phyloP scores from a whole-genome alignment of 2,888 invertebrate species.

The Rhaphigaster nebulosa region DNA sequence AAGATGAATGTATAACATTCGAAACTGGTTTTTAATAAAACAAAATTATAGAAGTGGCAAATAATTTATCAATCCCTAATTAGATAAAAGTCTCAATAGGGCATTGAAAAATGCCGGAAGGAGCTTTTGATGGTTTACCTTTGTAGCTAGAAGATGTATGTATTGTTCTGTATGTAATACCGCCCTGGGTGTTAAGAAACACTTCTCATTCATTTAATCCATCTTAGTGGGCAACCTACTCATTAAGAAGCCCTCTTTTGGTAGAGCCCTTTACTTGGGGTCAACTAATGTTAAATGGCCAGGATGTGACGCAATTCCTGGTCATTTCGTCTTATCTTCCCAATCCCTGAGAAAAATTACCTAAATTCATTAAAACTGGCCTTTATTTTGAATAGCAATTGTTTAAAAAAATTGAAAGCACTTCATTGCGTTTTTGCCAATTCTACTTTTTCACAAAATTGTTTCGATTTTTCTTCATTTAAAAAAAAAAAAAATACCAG shows the following conservation, averaged over 20 bases:
- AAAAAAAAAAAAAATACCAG: neutral
- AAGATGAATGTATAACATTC: too few relatives aligned
- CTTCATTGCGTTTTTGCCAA: neutral
- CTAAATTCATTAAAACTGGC: neutral
- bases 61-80: too few relatives aligned
- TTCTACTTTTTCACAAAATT: neutral
- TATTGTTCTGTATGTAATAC: neutral
- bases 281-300: conserved; percentile 26
- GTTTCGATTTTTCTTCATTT: neutral
- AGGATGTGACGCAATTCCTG: conserved; percentile 28
- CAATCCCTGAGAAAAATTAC: conserved; percentile 7
- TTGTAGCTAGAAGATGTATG: neutral
- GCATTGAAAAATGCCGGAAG: neutral
- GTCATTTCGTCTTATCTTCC: conserved; percentile 4
- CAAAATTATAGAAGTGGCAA: too few relatives aligned
- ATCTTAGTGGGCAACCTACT: conserved; percentile 31
- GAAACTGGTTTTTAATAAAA: too few relatives aligned
- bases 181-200: neutral
- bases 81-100: neutral
- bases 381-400: neutral
- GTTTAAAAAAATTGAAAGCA: neutral
- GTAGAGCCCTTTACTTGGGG: conserved; percentile 18
- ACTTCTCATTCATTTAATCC: conserved; percentile 23
- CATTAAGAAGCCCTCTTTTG: conserved; percentile 21
- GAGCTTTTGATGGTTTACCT: neutral